Evolutionary conservation across 2,113 vertebrate genomes (phyloP), one percentile per base, ranked within the genome.

Genomic region (Rafetus swinhoei): DNA sequence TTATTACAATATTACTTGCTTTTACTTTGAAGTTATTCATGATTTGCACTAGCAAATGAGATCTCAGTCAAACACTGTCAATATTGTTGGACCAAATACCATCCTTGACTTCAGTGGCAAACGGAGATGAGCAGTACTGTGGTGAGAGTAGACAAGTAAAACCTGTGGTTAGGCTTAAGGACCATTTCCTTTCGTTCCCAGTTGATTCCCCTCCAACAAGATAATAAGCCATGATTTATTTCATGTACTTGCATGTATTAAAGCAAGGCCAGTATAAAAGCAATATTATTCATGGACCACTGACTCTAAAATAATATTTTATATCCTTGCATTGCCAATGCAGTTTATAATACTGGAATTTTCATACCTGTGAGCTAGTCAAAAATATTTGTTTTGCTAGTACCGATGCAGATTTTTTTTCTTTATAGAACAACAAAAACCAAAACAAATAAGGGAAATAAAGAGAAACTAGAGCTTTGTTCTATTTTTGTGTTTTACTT

Each of bases 201-300:
- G 24, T 32, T 85, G 52, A 93, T 87, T 83, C 52, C 97, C 80
- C 89, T 14, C 74, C 21, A 90, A 80, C 55, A 92, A 85, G 7
- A 3, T 93, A 80, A 96, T 93, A 98, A 98, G 97, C 97, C 97
- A 97, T 98, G 94, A 94, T 90, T 83, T 95, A 62, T 96, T 95
- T 95, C 89, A 93, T 96, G 91, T 92, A 93, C 97, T 97, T 96
- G 97, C 97, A 97, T 95, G 91, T 90, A 85, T 95, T 89, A 94
- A 95, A 95, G 95, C 97, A 97, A 97, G 97, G 94, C 95, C 97
- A 95, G 93, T 93, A 97, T 4, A 92, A 94, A 97, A 98, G 98
- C 98, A 98, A 98, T 98, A 98, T 89, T 93, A 93, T 57, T 96
- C 91, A 90, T 95, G 79, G 95, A 98, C 86, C 96, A 95, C 32